Evolutionary conservation across 2,888 invertebrate genomes (phyloP).

Genomic region (Tryphoninae sp.): DNA sequence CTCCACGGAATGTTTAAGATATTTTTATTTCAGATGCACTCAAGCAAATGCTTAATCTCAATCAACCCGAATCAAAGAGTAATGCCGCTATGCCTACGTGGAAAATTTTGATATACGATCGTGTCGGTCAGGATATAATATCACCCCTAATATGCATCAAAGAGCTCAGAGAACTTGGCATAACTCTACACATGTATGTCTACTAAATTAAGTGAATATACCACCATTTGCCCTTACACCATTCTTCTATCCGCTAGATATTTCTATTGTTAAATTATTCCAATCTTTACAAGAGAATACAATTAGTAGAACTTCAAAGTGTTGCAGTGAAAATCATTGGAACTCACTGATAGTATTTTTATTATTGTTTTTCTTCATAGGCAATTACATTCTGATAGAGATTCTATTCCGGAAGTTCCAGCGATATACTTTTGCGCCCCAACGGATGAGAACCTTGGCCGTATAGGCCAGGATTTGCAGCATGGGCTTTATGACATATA

Average conservation of each 20-base stretch:
- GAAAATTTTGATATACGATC: conserved; percentile 98
- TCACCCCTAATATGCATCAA: conserved; percentile 98
- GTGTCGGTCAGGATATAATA: conserved; percentile 98
- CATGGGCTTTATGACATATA: conserved; percentile 96
- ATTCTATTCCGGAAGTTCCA: conserved; percentile 98
- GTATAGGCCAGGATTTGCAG: conserved; percentile 95
- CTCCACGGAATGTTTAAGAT: background rate
- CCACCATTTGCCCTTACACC: background rate
- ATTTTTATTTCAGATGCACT: conserved; percentile 87
- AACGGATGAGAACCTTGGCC: conserved; percentile 96
- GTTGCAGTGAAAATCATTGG: background rate
- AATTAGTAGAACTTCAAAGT: background rate
- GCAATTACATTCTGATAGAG: conserved; percentile 93
- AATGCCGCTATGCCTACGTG: conserved; percentile 94
- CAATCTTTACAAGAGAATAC: no score
- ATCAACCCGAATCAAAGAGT: conserved; percentile 89
- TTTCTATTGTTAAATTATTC: no score
- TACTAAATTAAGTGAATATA: conserved; percentile 9
- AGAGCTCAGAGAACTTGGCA: conserved; percentile 96
- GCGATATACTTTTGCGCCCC: conserved; percentile 99
- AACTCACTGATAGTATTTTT: background rate
- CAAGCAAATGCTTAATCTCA: conserved; percentile 97
- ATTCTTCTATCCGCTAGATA: background rate
- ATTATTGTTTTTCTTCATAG: conserved; percentile 81
- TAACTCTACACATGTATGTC: conserved; percentile 97